phyloP scores from a whole-genome alignment of 1,140 invertebrate genomes.

The Anoplolepis gracilipes region DNA sequence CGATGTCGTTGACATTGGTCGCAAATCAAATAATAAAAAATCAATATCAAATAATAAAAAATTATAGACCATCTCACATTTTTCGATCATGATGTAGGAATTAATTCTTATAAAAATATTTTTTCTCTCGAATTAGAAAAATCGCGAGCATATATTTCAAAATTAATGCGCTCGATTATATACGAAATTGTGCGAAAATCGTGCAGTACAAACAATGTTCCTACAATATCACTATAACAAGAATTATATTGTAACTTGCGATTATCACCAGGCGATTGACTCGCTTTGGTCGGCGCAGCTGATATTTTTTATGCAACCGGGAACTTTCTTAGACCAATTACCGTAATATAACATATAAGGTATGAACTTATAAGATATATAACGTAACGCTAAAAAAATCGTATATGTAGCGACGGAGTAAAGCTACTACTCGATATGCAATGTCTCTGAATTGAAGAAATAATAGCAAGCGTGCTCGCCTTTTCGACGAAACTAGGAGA shows the following conservation, averaged over 20 bases:
- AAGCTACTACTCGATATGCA: slow-evolving; percentile 78
- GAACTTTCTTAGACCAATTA: slow-evolving; percentile 75
- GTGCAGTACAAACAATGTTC: not conserved
- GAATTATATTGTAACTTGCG: slow-evolving; percentile 20
- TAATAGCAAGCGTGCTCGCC: slow-evolving; percentile 81
- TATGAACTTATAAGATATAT: slow-evolving; percentile 52
- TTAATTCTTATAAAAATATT: not conserved
- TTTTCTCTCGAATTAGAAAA: not conserved
- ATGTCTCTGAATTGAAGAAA: slow-evolving; percentile 84
- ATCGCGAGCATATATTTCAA: not conserved
- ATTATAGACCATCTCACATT: slow-evolving; percentile 5
- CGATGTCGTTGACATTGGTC: not conserved
- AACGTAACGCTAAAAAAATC: slow-evolving; percentile 69
- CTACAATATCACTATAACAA: slow-evolving; percentile 16
- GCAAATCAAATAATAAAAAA: not conserved
- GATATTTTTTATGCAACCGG: slow-evolving; percentile 69
- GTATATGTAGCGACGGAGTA: slow-evolving; percentile 67
- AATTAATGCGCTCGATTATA: not conserved
- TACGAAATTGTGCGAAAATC: slow-evolving; percentile 20
- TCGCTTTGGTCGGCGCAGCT: slow-evolving; percentile 31
- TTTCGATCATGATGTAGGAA: not conserved
- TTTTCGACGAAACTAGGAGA: slow-evolving; percentile 79
- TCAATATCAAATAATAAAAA: not conserved
- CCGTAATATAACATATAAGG: slow-evolving; percentile 54
- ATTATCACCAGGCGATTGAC: slow-evolving; percentile 49